Percentiles rank a stretch among this genome's conserved stretches.
These are phyloP conservation scores for Masnerella sp. DNA, from an alignment of 2,888 invertebrate species.

Conservation along the genomic window DNA sequence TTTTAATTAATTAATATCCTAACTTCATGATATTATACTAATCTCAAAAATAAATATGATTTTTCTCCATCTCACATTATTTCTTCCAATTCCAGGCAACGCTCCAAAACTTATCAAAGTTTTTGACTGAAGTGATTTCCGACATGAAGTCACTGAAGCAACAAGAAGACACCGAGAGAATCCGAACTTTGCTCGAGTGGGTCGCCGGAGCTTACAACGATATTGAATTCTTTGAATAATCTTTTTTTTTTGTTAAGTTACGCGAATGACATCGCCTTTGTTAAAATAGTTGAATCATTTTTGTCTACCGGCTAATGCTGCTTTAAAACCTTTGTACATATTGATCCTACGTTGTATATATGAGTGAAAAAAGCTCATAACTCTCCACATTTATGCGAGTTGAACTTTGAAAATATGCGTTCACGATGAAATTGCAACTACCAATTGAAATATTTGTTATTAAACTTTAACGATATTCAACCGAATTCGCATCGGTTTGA, in stretches of 20 bases:
- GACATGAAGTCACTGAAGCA: slow-evolving; percentile 63
- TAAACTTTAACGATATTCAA: background rate
- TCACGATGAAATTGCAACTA: slow-evolving; percentile 10
- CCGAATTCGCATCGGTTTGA: too few relatives aligned
- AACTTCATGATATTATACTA: too few relatives aligned
- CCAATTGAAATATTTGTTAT: too few relatives aligned
- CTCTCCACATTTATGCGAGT: too few relatives aligned
- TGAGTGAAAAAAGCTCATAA: too few relatives aligned
- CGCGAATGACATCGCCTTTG: background rate
- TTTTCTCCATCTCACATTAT: too few relatives aligned
- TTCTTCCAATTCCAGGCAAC: slow-evolving; percentile 65
- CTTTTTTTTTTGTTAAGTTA: background rate
- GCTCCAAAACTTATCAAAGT: slow-evolving; percentile 70
- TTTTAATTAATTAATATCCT: too few relatives aligned
- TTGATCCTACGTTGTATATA: too few relatives aligned
- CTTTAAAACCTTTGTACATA: too few relatives aligned
- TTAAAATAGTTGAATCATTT: background rate
- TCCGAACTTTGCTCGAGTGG: slow-evolving; percentile 72
- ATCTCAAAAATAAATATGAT: too few relatives aligned
- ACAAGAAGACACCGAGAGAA: slow-evolving; percentile 68
- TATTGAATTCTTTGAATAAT: slow-evolving; percentile 65
- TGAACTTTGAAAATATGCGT: too few relatives aligned
- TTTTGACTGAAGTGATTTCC: slow-evolving; percentile 69
- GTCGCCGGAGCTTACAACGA: slow-evolving; percentile 70
- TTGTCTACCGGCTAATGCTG: background rate